Percentiles rank a stretch among this genome's conserved stretches.
Conservation (phyloP, 2,113 vertebrate species). For the Seriola quinqueradiata region DNA sequence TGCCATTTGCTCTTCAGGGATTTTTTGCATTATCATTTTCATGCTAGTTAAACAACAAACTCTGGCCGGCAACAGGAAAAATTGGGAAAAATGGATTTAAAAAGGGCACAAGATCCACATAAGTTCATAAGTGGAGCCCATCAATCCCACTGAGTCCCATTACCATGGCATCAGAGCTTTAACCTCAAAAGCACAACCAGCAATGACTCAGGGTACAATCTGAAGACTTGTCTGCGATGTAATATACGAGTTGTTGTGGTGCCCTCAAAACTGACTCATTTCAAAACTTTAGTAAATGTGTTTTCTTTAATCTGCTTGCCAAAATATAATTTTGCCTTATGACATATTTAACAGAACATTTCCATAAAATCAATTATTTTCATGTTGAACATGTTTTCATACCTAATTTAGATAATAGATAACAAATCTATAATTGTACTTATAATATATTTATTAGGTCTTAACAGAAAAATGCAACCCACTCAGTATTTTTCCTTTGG, state of each 20-base stretch:
- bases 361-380: neutral
- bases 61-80: conserved; percentile 5
- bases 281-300: neutral
- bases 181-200: neutral
- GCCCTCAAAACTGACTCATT: neutral
- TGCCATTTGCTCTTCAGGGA: conserved; percentile 35
- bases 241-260: conserved; percentile 14
- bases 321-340: neutral
- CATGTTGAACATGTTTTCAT: neutral
- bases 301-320: conserved; percentile 2
- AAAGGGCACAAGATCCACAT: neutral
- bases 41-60: conserved; percentile 17
- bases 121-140: conserved; percentile 13
- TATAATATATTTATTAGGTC: too few relatives aligned
- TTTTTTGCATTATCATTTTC: conserved; percentile 50
- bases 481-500: too few relatives aligned
- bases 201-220: conserved; percentile 10
- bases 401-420: neutral
- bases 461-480: too few relatives aligned
- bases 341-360: neutral
- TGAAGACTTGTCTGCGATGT: conserved; percentile 18
- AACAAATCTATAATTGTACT: too few relatives aligned
- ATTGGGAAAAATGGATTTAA: conserved; percentile 10
- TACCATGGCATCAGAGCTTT: conserved; percentile 3
- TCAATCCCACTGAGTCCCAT: conserved; percentile 9